phyloP scores from a whole-genome alignment of 2,797 vertebrate genomes.

The Macrochelys suwanniensis region DNA sequence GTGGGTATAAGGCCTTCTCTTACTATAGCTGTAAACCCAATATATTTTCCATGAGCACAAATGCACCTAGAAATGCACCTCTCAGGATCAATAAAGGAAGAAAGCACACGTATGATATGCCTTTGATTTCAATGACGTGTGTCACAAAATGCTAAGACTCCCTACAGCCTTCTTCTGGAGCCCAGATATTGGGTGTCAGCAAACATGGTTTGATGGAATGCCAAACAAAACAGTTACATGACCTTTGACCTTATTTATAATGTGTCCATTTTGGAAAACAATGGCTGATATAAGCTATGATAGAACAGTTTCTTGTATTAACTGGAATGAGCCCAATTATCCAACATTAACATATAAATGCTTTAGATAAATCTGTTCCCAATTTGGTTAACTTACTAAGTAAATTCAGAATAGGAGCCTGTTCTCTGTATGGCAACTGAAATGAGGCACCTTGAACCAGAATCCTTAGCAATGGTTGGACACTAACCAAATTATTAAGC shows the following conservation, averaged over 20 bases:
- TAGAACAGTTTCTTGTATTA: not conserved
- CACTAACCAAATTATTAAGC: not conserved
- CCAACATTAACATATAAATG: conserved; percentile 15
- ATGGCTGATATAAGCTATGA: conserved; percentile 56
- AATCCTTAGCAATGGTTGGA: not conserved
- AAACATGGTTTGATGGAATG: conserved; percentile 66
- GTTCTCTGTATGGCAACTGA: not conserved
- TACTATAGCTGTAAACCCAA: conserved; percentile 57
- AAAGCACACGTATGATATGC: conserved; percentile 75
- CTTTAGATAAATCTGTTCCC: conserved; percentile 30
- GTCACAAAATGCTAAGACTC: conserved; percentile 54
- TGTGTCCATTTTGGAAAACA: conserved; percentile 24
- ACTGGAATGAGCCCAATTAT: conserved; percentile 43
- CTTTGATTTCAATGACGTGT: conserved; percentile 71
- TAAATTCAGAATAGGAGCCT: not conserved
- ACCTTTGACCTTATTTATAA: conserved; percentile 64
- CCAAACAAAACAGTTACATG: conserved; percentile 38
- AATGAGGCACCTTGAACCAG: not conserved
- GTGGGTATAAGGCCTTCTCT: conserved; percentile 22
- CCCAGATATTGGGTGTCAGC: conserved; percentile 59
- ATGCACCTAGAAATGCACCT: conserved; percentile 76
- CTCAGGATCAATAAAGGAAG: conserved; percentile 80
- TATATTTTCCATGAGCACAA: conserved; percentile 14
- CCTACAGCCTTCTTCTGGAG: conserved; percentile 62
- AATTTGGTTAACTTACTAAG: not conserved